phyloP scores from a whole-genome alignment of 1,140 invertebrate genomes.

The Aphelenchoides besseyi region DNA sequence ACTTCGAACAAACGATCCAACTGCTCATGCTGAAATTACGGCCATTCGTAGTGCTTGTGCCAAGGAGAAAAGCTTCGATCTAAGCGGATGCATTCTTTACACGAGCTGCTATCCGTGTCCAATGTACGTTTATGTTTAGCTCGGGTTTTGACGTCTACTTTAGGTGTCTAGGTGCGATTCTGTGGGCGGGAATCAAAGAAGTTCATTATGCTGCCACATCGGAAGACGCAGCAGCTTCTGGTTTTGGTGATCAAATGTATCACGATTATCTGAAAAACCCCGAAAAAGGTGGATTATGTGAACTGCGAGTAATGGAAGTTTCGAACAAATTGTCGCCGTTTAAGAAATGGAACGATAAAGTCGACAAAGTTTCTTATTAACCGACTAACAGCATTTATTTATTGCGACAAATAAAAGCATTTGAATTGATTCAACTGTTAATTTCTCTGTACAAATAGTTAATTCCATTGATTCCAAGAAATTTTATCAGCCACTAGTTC shows the following conservation, averaged over 20 bases:
- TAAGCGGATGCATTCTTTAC: slow-evolving; percentile 55
- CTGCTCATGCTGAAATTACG: slow-evolving; percentile 59
- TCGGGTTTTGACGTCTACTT: no score
- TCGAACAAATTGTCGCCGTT: neutral
- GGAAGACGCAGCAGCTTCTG: slow-evolving; percentile 46
- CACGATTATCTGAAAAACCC: slow-evolving; percentile 57
- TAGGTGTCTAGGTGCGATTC: slow-evolving; percentile 39
- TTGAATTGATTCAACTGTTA: neutral
- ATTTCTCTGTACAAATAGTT: no score
- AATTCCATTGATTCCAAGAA: no score
- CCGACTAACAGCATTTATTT: neutral
- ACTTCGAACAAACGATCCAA: slow-evolving; percentile 56
- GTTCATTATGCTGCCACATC: slow-evolving; percentile 60
- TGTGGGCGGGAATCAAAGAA: slow-evolving; percentile 55
- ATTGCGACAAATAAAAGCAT: neutral
- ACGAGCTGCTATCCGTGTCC: slow-evolving; percentile 62
- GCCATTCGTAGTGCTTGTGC: slow-evolving; percentile 58
- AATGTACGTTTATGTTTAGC: slow-evolving; percentile 62
- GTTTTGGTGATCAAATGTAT: slow-evolving; percentile 56
- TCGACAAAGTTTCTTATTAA: slow-evolving; percentile 13
- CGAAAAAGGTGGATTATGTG: slow-evolving; percentile 21
- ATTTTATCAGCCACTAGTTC: no score
- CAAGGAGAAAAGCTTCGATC: slow-evolving; percentile 41
- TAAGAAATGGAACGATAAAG: neutral
- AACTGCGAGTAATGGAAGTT: neutral